These are phyloP conservation scores for Aphodius sticticus DNA, from an alignment of 2,888 invertebrate species.

Conservation along the genomic window DNA sequence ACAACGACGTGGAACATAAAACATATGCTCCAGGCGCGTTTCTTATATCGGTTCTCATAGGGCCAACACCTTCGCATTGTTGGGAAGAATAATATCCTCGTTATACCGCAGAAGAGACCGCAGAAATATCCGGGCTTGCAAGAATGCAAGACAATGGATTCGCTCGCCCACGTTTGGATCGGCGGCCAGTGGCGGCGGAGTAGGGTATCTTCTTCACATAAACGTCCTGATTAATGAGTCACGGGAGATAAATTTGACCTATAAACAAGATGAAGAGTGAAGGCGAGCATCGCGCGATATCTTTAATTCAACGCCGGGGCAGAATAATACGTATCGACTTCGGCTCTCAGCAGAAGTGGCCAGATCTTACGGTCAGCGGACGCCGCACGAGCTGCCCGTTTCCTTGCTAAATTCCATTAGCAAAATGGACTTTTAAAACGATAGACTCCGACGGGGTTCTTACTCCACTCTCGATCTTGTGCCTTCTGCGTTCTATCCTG, in stretches of 20 bases:
- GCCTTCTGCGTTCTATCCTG: not conserved
- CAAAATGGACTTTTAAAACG: slow-evolving; percentile 57
- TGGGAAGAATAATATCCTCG: too few relatives aligned
- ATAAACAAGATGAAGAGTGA: slow-evolving; percentile 50
- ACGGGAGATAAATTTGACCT: slow-evolving; percentile 45
- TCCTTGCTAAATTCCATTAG: slow-evolving; percentile 55
- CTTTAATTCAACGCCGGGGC: slow-evolving; percentile 54
- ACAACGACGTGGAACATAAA: too few relatives aligned
- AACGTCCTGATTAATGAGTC: slow-evolving; percentile 21
- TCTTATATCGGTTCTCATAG: too few relatives aligned
- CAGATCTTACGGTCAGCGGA: not conserved
- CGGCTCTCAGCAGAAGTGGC: slow-evolving; percentile 28
- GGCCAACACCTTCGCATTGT: too few relatives aligned
- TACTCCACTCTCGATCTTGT: not conserved
- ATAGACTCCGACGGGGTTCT: slow-evolving; percentile 27
- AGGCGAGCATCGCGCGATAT: slow-evolving; percentile 47
- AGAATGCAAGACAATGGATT: not conserved
- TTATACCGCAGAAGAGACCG: too few relatives aligned
- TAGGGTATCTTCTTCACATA: slow-evolving; percentile 12
- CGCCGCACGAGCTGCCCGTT: slow-evolving; percentile 33
- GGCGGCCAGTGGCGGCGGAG: not conserved
- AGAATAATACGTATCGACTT: slow-evolving; percentile 52
- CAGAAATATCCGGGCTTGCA: not conserved
- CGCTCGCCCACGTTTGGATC: not conserved
- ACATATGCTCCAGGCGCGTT: too few relatives aligned